phyloP scores from a whole-genome alignment of 2,113 vertebrate species.

The Syngnathus scovelli region DNA sequence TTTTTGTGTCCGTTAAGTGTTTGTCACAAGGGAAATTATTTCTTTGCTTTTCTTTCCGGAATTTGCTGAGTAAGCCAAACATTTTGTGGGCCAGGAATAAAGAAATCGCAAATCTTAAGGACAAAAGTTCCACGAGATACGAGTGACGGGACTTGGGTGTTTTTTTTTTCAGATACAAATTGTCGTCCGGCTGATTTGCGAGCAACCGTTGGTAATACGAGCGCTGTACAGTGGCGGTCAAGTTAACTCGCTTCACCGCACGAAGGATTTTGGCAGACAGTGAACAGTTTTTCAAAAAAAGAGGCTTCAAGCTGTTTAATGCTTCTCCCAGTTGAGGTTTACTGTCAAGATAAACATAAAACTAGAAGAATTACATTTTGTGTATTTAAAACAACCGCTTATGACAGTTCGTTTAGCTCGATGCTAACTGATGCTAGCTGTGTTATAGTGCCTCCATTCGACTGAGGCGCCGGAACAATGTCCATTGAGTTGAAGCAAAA shows the following conservation, averaged over 20 bases:
- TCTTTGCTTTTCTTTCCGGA: background rate
- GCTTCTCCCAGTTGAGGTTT: background rate
- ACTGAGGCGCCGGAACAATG: too few relatives aligned
- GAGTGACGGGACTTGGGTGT: background rate
- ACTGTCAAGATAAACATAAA: background rate
- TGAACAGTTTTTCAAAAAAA: background rate
- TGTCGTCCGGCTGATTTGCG: background rate
- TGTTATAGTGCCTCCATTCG: too few relatives aligned
- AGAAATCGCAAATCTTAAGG: background rate
- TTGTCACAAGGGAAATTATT: background rate
- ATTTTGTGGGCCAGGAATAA: slow-evolving; percentile 1
- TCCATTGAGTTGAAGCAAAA: too few relatives aligned
- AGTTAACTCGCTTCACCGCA: background rate
- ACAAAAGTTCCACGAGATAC: background rate
- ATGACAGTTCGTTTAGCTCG: background rate
- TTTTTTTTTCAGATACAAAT: background rate
- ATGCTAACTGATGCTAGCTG: too few relatives aligned
- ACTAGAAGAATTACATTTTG: background rate
- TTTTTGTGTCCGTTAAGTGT: background rate
- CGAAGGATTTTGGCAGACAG: background rate
- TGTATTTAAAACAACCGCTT: background rate
- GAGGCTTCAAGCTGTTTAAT: background rate
- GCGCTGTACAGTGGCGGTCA: background rate
- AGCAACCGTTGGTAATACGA: background rate
- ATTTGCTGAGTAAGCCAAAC: background rate